phyloP scores from a whole-genome alignment of 2,113 vertebrate genomes.

The Scatophagus argus region DNA sequence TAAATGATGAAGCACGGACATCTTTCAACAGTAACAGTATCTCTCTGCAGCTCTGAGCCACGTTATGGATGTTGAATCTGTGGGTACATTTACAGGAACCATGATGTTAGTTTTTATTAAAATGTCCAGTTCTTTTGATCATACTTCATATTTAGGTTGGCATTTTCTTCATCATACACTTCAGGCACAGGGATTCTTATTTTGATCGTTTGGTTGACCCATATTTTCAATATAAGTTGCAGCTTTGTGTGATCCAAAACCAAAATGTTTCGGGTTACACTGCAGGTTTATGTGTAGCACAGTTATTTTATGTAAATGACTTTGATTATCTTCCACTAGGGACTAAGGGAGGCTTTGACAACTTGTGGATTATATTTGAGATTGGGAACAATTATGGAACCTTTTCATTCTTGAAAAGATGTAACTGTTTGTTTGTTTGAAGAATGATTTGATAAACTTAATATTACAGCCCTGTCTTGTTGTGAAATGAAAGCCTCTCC shows the following conservation, averaged over 20 bases:
- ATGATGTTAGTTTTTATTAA: neutral
- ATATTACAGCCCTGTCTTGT: constrained; percentile 15
- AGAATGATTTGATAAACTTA: constrained; percentile 7
- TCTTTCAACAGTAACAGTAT: constrained; percentile 34
- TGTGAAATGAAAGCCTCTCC: constrained; percentile 27
- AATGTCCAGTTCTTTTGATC: neutral
- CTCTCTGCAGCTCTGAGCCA: constrained; percentile 21
- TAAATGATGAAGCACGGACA: constrained; percentile 40
- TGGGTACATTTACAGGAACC: neutral
- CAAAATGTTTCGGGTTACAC: neutral
- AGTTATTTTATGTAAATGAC: constrained; percentile 14
- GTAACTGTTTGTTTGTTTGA: constrained; percentile 12
- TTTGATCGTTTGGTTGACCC: neutral
- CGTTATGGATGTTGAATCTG: neutral
- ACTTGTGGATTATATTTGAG: constrained; percentile 35
- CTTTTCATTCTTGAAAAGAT: neutral
- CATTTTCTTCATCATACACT: neutral
- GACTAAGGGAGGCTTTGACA: neutral
- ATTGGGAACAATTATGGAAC: constrained; percentile 10
- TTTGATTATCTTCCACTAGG: neutral
- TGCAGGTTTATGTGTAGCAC: constrained; percentile 1
- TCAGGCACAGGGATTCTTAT: neutral
- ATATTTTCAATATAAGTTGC: constrained; percentile 10
- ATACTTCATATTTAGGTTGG: neutral
- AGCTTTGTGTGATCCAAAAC: neutral